Percentiles rank a stretch among this genome's conserved stretches.
Evolutionary conservation across 1,140 invertebrate species (phyloP).

Genomic region (Eupeodes corollae): DNA sequence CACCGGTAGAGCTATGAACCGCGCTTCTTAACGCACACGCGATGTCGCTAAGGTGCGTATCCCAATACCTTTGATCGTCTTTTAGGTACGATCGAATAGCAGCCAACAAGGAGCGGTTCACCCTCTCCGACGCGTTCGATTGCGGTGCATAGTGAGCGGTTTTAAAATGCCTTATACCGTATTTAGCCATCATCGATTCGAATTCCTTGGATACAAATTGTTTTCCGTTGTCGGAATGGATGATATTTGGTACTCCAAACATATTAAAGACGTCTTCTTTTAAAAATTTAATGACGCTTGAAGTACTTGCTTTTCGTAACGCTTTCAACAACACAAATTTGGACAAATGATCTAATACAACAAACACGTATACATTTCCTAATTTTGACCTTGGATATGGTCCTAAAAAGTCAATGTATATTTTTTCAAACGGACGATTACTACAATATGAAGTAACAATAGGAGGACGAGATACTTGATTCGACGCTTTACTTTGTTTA

Average conservation of each 20-base stretch:
- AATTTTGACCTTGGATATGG: slow-evolving; percentile 5
- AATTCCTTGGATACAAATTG: slow-evolving; percentile 1
- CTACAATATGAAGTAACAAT: background rate
- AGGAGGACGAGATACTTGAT: background rate
- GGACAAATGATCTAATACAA: slow-evolving; percentile 6
- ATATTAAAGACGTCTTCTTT: background rate
- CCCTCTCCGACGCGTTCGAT: background rate
- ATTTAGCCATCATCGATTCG: background rate
- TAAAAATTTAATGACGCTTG: background rate
- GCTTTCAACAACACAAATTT: slow-evolving; percentile 5
- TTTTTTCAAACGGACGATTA: slow-evolving; percentile 1
- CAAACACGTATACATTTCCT: slow-evolving; percentile 4
- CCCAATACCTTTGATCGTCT: slow-evolving; percentile 3
- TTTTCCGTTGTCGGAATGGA: slow-evolving; percentile 5
- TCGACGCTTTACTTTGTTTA: background rate
- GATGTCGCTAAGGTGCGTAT: slow-evolving; percentile 1
- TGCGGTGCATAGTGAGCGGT: background rate
- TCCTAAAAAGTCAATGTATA: slow-evolving; percentile 7
- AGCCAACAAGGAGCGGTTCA: background rate
- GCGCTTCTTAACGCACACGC: background rate
- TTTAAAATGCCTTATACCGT: slow-evolving; percentile 3
- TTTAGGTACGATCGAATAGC: background rate
- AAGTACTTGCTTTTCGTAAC: background rate
- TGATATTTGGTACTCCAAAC: slow-evolving; percentile 5
- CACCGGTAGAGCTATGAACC: background rate